phyloP scores from a whole-genome alignment of 2,797 vertebrate species.

The Chanos chanos region DNA sequence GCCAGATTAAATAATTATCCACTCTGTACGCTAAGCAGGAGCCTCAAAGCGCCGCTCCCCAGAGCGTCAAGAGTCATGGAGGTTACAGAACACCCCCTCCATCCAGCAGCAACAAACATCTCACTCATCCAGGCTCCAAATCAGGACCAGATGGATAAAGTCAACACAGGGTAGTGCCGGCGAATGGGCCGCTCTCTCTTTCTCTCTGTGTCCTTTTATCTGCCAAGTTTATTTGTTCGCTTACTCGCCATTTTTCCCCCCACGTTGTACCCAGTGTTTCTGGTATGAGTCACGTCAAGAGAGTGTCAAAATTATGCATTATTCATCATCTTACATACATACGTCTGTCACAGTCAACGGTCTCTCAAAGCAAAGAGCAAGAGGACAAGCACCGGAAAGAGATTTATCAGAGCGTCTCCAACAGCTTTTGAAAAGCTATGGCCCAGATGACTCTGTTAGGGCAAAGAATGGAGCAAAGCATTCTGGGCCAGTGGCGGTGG shows the following conservation, averaged over 20 bases:
- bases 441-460: constrained; percentile 2
- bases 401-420: not conserved
- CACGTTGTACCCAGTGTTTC: constrained; percentile 1
- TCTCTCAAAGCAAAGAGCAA: not conserved
- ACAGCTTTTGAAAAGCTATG: not conserved
- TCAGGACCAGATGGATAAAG: constrained; percentile 51
- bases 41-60: constrained; percentile 5
- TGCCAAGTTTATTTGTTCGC: constrained; percentile 34
- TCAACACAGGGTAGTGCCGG: constrained; percentile 31
- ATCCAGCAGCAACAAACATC: constrained; percentile 41
- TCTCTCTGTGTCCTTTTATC: constrained; percentile 25
- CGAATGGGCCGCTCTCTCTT: constrained; percentile 19
- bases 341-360: not conserved
- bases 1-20: not conserved
- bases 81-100: constrained; percentile 32
- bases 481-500: constrained; percentile 6
- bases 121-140: constrained; percentile 41
- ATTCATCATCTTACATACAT: constrained; percentile 20
- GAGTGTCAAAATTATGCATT: constrained; percentile 7
- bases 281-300: constrained; percentile 21
- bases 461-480: constrained; percentile 28
- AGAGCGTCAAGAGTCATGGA: constrained; percentile 5
- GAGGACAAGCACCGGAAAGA: not conserved
- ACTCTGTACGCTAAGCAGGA: not conserved
- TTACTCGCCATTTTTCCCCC: constrained; percentile 19